Conservation (phyloP, 2,797 vertebrate species). For the Sandelia bainsii region DNA sequence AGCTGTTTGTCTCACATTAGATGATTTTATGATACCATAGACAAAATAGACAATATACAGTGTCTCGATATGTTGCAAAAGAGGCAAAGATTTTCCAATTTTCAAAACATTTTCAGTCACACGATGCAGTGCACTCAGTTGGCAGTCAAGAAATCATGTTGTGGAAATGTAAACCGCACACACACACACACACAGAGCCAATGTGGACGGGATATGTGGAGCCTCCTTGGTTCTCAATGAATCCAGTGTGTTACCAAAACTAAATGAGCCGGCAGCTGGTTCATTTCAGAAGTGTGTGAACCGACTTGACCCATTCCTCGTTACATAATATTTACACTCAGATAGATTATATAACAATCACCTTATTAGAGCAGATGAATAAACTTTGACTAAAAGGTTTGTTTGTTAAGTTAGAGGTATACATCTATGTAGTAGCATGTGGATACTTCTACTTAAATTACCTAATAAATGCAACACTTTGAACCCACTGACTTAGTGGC, state of each 20-base stretch:
- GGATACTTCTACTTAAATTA: constrained; percentile 35
- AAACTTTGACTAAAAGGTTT: not conserved
- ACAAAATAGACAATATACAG: not conserved
- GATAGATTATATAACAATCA: constrained; percentile 64
- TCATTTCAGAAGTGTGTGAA: constrained; percentile 61
- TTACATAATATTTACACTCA: constrained; percentile 70
- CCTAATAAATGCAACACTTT: constrained; percentile 1
- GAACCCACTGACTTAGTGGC: constrained; percentile 6
- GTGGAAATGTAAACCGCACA: constrained; percentile 25
- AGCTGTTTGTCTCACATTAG: not conserved
- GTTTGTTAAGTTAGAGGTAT: not conserved
- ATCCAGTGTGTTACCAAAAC: constrained; percentile 57
- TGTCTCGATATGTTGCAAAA: not conserved
- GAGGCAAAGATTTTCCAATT: constrained; percentile 2
- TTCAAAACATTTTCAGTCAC: constrained; percentile 13
- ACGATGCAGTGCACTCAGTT: constrained; percentile 34
- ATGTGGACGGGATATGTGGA: constrained; percentile 31
- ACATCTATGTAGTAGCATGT: constrained; percentile 11
- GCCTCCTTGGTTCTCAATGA: constrained; percentile 53
- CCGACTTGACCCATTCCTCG: constrained; percentile 36
- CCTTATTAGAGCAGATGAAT: constrained; percentile 27
- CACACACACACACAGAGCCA: constrained; percentile 10
- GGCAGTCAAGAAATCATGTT: constrained; percentile 28
- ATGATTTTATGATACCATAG: not conserved
- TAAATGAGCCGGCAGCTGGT: constrained; percentile 67